Percentiles rank a stretch among this genome's conserved stretches.
These are phyloP conservation scores for Gavialis gangeticus DNA, from an alignment of 2,113 vertebrate species.

Conservation along the genomic window DNA sequence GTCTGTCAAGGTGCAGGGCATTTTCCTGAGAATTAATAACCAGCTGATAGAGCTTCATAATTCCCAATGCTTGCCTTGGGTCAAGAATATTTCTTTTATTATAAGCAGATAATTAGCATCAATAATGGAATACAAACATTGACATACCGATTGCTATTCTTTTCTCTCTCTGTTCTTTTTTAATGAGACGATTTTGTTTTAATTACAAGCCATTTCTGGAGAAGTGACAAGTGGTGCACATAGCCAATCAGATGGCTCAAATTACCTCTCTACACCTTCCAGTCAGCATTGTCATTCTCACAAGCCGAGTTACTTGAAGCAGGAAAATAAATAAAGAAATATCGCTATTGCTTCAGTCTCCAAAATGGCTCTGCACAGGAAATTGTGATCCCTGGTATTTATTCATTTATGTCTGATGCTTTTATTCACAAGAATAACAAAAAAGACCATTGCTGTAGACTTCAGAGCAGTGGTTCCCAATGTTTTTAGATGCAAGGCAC, in stretches of 20 bases:
- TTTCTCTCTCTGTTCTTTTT: background rate
- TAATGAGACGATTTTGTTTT: conserved; percentile 15
- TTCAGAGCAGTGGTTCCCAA: too few relatives aligned
- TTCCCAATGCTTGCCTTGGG: background rate
- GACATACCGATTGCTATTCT: background rate
- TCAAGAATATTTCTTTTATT: background rate
- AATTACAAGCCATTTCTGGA: conserved; percentile 5
- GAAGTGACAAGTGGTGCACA: background rate
- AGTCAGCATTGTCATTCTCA: conserved; percentile 1
- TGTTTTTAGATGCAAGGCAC: too few relatives aligned
- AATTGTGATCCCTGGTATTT: background rate
- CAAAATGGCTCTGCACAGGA: background rate
- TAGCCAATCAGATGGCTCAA: background rate
- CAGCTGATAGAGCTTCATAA: background rate
- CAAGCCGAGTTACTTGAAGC: background rate
- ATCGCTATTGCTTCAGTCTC: background rate
- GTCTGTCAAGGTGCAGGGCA: background rate
- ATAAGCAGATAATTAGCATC: conserved; percentile 5
- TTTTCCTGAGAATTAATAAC: background rate
- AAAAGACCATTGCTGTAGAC: background rate
- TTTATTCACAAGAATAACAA: background rate
- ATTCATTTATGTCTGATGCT: background rate
- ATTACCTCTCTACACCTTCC: background rate
- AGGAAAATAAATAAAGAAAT: background rate
- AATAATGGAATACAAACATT: background rate